phyloP scores from a whole-genome alignment of 2,888 invertebrate species.

The Mesorhabditis sp. region DNA sequence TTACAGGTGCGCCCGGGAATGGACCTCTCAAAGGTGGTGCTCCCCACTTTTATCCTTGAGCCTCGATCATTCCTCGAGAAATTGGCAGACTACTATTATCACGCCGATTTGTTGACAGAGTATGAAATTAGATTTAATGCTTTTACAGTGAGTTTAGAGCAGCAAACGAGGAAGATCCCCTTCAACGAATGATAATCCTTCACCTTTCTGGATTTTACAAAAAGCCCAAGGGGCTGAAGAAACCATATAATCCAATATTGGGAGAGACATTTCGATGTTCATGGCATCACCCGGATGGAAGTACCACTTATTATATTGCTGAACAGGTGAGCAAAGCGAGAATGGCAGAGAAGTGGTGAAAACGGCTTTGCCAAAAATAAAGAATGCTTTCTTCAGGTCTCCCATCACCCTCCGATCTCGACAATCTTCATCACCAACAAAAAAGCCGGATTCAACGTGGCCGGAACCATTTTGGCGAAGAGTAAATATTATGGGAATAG shows the following conservation, averaged over 20 bases:
- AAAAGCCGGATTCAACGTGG: constrained; percentile 85
- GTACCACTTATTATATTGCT: constrained; percentile 83
- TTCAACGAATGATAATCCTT: constrained; percentile 86
- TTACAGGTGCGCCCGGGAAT: constrained; percentile 75
- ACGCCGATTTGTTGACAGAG: constrained; percentile 81
- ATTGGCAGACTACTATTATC: constrained; percentile 98
- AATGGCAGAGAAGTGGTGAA: not conserved
- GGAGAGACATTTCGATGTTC: constrained; percentile 91
- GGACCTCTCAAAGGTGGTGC: constrained; percentile 88
- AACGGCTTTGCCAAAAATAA: constrained; percentile 83
- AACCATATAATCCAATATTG: constrained; percentile 95
- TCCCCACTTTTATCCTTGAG: constrained; percentile 97
- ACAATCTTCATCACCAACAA: constrained; percentile 96
- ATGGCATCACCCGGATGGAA: constrained; percentile 78
- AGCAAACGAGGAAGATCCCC: constrained; percentile 76
- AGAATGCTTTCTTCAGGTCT: constrained; percentile 83
- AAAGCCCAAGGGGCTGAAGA: constrained; percentile 94
- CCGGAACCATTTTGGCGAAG: constrained; percentile 83
- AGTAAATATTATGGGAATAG: constrained; percentile 94
- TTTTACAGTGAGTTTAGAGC: constrained; percentile 64
- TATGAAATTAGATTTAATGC: constrained; percentile 74
- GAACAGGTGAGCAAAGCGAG: constrained; percentile 72
- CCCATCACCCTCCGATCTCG: constrained; percentile 97
- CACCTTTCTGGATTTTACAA: constrained; percentile 98
- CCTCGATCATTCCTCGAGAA: constrained; percentile 93